Base-by-base conservation (phyloP, 1,140 invertebrate genomes). In the Drosophila guanche region DNA sequence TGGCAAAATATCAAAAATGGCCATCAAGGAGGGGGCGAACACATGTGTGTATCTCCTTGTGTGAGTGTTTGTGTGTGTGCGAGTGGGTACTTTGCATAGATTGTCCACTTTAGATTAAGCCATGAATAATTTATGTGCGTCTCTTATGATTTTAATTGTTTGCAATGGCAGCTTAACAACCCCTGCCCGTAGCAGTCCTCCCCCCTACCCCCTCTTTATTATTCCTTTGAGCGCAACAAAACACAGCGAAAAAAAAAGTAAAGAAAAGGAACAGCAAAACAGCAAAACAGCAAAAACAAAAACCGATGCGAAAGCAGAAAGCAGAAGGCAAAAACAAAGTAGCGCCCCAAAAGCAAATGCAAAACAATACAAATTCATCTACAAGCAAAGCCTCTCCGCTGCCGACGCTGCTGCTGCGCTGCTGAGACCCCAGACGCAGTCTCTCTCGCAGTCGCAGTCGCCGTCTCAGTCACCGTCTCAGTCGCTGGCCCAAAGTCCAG, bases 101-200 rank as follows among this genome's bases (percentile, higher is more conserved):
- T 90, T 90, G 86, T 90, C 86, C 86, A 90, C 86, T 90, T 90
- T 88, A 90, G 86, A 90, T 90, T 90, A 90, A 86, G 86, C 77
- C 80, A 90, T 90, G 86, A 90, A 90, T 90, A 90, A 90, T 90
- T 90, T 90, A 90, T 90, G 86, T 90, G 86, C 86, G 86, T 90
- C 88, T 90, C 79, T 90, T 90, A 90, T 90, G 88, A 90, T 90
- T 90, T 90, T 90, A 90, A 90, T 90, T 90, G 88, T 90, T 90
- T 90, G 88, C 88, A 90, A 90, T 90, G 88, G 86, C 86, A 80
- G 79, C 88, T 88, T 79, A 88, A 86, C 81, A 83, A 86, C 74
- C 77, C 77, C 72, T 71, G 5, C 25, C 75, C 66, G 52, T 29
- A n/a, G 1, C 48, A 40, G 50, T 12, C 40, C n/a, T 46, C 23